Evolutionary conservation across 2,888 invertebrate genomes (phyloP), one percentile per base, ranked within the genome.

Genomic region (Acrocyrtus sp.): DNA sequence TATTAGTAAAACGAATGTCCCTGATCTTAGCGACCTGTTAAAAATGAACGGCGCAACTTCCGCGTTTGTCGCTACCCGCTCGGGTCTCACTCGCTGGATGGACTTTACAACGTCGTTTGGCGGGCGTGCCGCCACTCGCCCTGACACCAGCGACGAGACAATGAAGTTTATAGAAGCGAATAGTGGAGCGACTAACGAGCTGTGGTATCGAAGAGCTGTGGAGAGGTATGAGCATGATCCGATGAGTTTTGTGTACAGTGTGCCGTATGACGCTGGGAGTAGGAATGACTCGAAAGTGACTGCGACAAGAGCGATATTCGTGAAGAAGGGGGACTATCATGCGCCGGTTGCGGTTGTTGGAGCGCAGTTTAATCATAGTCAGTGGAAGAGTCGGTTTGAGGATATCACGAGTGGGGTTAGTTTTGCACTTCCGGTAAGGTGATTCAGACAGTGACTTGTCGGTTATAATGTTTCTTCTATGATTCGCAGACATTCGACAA

Each of bases 291-390:
- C 92, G 2, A 76, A 67, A n/a, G 80, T 80, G 12, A 91, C 94
- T 39, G 95, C 94, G n/a, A 94, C 94, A 0, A 94, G 95, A 84
- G 95, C 96, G 0, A 91, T 95, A 54, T 95, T 94, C 83, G 90
- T 94, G 22, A 93, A 94, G 82, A 90, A 90, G 73, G 89, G 92
- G 78, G 76, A 74, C 8, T 92, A 94, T 82, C 88, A 92, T 80
- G 94, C 95, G 0, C 93, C 95, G 0, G 95, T 93, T 0, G 96
- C 94, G 0, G 96, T 96, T 2, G 95, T 95, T n/a, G 96, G 96
- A 0, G 84, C 96, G 29, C 94, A 95, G 83, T 94, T 94, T 84
- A 91, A 92, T 80, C 90, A 95, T 83, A 90, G 92, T 5, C 91
- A 91, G 0, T 87, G 96, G 78, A 91, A 92, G 1, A 89, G 90